A percentile compares a stretch with the other conserved stretches of the same genome.
These are phyloP conservation scores for Drosophila ironensis DNA, from an alignment of 1,140 invertebrate species.

Conservation along the genomic window DNA sequence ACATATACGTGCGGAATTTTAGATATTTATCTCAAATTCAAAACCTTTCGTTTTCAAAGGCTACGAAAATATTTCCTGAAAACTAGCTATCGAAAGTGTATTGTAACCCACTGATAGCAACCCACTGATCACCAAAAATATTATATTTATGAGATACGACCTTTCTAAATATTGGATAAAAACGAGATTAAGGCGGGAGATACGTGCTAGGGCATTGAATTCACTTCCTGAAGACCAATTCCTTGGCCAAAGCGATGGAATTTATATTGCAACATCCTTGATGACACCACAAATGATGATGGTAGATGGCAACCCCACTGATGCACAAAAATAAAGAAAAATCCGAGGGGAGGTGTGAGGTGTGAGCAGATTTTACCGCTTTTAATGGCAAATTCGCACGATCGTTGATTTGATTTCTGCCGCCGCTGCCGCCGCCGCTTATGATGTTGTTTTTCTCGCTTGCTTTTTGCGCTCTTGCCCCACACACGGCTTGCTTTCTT, in stretches of 20 bases:
- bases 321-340: not conserved
- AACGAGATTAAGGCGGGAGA: no score
- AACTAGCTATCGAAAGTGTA: no score
- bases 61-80: no score
- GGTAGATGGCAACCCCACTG: not conserved
- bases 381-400: conserved; percentile 50
- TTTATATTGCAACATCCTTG: conserved; percentile 1
- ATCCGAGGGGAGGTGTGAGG: not conserved
- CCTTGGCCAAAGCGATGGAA: not conserved
- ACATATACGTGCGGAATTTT: no score
- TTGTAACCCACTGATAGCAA: no score
- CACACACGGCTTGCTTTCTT: conserved; percentile 37
- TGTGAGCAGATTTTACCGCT: conserved; percentile 27
- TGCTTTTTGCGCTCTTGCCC: conserved; percentile 16
- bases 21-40: no score
- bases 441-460: conserved; percentile 19
- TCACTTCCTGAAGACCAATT: not conserved
- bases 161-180: no score
- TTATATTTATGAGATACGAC: no score
- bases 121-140: no score
- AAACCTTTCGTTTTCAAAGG: no score
- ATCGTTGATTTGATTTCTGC: conserved; percentile 35
- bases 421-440: conserved; percentile 9
- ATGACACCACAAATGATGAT: not conserved
- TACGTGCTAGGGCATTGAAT: no score